Evolutionary conservation across 2,797 vertebrate genomes (phyloP).

Genomic region (Cyprinodon diabolis): DNA sequence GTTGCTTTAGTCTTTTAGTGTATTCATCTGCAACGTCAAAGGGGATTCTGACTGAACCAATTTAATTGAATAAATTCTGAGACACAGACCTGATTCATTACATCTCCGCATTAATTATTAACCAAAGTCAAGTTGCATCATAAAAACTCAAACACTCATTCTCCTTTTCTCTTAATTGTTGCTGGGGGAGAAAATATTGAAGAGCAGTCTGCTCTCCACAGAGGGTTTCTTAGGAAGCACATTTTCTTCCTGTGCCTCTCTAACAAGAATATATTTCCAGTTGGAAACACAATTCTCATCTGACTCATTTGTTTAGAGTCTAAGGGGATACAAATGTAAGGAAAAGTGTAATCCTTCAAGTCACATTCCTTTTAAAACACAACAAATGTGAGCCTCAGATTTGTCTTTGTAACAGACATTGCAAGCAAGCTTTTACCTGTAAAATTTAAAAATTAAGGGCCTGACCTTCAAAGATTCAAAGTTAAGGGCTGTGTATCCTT

Average conservation of each 20-base stretch:
- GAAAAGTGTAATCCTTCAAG: neutral
- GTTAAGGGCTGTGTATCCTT: too few relatives aligned
- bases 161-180: neutral
- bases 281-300: neutral
- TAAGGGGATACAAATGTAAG: neutral
- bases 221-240: constrained; percentile 9
- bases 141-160: neutral
- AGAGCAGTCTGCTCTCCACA: fast-evolving
- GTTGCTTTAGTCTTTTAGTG: constrained; percentile 1
- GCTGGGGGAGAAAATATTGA: neutral
- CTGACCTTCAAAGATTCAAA: too few relatives aligned
- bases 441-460: neutral
- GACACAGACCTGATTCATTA: constrained; percentile 8
- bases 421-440: neutral
- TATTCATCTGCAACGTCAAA: neutral
- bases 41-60: neutral
- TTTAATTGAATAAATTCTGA: constrained; percentile 6
- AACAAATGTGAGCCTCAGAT: neutral
- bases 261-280: constrained; percentile 2
- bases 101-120: constrained; percentile 7
- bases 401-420: neutral
- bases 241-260: constrained; percentile 12
- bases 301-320: constrained; percentile 7
- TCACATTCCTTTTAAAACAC: neutral
- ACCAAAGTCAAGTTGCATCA: constrained; percentile 5